Base-by-base conservation (phyloP, 2,888 invertebrate genomes). In the Conops quadrifasciatus region DNA sequence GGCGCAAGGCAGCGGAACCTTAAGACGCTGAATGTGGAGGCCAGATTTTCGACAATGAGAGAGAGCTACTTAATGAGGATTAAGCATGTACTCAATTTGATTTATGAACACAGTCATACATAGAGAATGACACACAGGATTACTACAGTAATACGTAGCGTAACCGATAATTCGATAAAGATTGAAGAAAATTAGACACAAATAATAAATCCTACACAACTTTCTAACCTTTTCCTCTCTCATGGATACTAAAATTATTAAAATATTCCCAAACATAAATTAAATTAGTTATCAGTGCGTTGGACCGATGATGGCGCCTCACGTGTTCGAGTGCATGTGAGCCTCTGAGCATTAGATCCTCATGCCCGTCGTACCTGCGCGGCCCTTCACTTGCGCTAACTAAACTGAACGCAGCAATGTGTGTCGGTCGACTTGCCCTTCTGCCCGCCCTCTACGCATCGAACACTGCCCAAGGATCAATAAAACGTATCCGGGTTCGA, bases 291-390 rank as follows among this genome's bases (percentile, higher is more conserved):
- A 66, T 66, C 47, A 30, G 53, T 53, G 19, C 49, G 28, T 58
- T 28, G 2, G 58, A 30, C 9, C 13, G 30, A 21, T 3, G 26
- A 28, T 68, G 72, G 68, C 69, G 72, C 68, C 72, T 72, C 72
- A 71, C 70, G 70, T 69, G 65, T 59, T 28, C 24, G 16, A 13
- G 26, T 30, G 1, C 26, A 28, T 26, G 59, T 26, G 51, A 9
- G 64, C 24, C 26, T 49, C 16, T 9, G 28, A 26, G 30, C 19
- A 15, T 13, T 51, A 5, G 11, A 9, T 49, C 26, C 30, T n/a
- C 47, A 24, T 63, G 24, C 45, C 47, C 21, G 24, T 16, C 36
- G 63, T 13, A 30, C 36, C 9, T 9, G 47, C 47, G 9, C n/a
- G 36, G 49, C 28, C 60, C 4, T 36, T 24, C 53, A 60, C 53